These are phyloP conservation scores for Xylota sylvarum DNA, from an alignment of 2,888 invertebrate species.

Conservation along the genomic window DNA sequence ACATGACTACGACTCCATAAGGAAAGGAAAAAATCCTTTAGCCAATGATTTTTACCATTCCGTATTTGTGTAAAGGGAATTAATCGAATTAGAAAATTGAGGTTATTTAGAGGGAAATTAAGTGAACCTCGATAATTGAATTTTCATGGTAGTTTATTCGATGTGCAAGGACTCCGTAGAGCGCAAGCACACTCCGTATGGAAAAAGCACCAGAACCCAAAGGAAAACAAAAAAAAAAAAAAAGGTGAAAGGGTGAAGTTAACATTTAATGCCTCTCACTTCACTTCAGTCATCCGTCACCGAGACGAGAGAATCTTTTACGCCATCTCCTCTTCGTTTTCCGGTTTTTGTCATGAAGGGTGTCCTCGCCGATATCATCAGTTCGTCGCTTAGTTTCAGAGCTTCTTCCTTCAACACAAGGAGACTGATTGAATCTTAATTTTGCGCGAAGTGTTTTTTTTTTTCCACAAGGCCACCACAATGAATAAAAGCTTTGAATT, in stretches of 20 bases:
- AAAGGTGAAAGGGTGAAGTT: constrained; percentile 30
- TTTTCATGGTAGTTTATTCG: constrained; percentile 56
- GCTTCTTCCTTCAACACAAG: not conserved
- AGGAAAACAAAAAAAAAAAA: no score
- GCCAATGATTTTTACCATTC: constrained; percentile 52
- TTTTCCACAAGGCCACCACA: not conserved
- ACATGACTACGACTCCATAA: not conserved
- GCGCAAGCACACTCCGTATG: not conserved
- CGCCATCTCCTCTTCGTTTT: not conserved
- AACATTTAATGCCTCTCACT: constrained; percentile 2
- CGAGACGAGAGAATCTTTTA: constrained; percentile 6
- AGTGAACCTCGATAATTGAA: constrained; percentile 75
- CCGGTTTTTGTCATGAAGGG: not conserved
- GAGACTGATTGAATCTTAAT: constrained; percentile 42
- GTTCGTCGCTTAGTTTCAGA: not conserved
- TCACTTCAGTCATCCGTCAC: constrained; percentile 22
- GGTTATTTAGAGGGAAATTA: constrained; percentile 74
- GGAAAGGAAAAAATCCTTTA: constrained; percentile 16
- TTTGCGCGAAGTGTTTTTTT: constrained; percentile 21
- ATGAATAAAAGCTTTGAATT: constrained; percentile 11
- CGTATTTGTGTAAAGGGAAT: constrained; percentile 64
- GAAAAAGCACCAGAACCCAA: not conserved
- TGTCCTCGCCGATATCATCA: constrained; percentile 13
- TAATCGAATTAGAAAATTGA: constrained; percentile 76
- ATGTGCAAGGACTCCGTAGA: constrained; percentile 46